These are phyloP conservation scores for Laticauda laticaudata DNA, from an alignment of 2,113 vertebrate species.

Conservation along the genomic window DNA sequence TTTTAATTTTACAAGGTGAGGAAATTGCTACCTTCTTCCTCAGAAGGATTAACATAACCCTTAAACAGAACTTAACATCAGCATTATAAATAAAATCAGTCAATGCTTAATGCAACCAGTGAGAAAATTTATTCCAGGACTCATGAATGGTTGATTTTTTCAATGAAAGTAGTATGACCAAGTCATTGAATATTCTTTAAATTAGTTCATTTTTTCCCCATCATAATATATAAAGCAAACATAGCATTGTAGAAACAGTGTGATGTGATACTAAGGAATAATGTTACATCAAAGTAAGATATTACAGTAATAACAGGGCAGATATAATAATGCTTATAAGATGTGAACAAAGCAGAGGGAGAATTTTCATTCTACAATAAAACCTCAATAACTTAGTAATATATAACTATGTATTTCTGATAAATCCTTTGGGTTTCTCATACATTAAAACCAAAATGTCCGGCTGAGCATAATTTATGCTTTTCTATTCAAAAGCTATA, in stretches of 20 bases:
- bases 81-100: not conserved
- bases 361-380: conserved; percentile 31
- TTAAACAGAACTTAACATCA: not conserved
- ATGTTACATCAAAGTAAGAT: conserved; percentile 16
- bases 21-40: not conserved
- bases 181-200: conserved; percentile 13
- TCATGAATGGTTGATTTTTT: not conserved
- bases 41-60: not conserved
- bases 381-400: conserved; percentile 24
- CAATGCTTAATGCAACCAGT: not conserved
- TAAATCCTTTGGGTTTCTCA: conserved; percentile 53
- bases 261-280: conserved; percentile 23
- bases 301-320: not conserved
- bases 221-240: not conserved
- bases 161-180: not conserved
- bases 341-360: conserved; percentile 34
- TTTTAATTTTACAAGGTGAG: not conserved
- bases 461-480: conserved; percentile 13
- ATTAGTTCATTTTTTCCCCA: not conserved
- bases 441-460: conserved; percentile 38
- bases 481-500: conserved; percentile 18
- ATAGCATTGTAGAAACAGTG: conserved; percentile 16
- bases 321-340: conserved; percentile 15
- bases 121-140: not conserved
- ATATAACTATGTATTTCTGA: conserved; percentile 36